Evolutionary conservation across 2,888 invertebrate species (phyloP).

Genomic region (Chouioia cunea): DNA sequence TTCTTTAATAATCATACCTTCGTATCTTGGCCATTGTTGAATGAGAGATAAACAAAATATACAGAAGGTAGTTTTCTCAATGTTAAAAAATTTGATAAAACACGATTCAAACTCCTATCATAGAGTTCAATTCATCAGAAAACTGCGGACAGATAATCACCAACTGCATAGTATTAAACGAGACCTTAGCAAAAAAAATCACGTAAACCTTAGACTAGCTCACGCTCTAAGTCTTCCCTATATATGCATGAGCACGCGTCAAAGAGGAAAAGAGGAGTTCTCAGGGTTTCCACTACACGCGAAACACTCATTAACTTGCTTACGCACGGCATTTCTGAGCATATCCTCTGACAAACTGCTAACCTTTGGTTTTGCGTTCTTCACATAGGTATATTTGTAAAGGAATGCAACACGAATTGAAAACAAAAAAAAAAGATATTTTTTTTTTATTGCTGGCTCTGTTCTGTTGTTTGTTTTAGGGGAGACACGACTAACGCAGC

Average conservation of each 20-base stretch:
- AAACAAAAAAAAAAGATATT: not conserved
- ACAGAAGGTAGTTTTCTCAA: too few species aligned
- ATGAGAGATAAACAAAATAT: too few species aligned
- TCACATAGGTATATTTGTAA: not conserved
- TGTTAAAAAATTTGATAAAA: not conserved
- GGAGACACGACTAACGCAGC: conserved; percentile 4
- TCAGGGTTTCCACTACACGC: conserved; percentile 61
- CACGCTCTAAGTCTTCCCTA: conserved; percentile 39
- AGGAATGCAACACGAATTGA: conserved; percentile 5
- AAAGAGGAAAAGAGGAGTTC: conserved; percentile 52
- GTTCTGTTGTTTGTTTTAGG: conserved; percentile 15
- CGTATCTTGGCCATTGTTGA: too few species aligned
- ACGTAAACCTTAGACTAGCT: conserved; percentile 50
- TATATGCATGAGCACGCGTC: conserved; percentile 30
- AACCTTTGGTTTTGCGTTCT: conserved; percentile 35
- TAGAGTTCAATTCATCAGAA: not conserved
- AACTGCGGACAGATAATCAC: not conserved
- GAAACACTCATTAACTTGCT: conserved; percentile 62
- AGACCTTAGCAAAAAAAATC: conserved; percentile 30
- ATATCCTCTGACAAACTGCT: not conserved
- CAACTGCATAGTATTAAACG: conserved; percentile 10
- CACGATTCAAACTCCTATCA: too few species aligned
- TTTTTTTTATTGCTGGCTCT: not conserved
- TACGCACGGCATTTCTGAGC: conserved; percentile 29
- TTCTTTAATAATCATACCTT: too few species aligned